These are phyloP conservation scores for Psylliodes chrysocephalus DNA, from an alignment of 2,888 invertebrate genomes.

Conservation along the genomic window DNA sequence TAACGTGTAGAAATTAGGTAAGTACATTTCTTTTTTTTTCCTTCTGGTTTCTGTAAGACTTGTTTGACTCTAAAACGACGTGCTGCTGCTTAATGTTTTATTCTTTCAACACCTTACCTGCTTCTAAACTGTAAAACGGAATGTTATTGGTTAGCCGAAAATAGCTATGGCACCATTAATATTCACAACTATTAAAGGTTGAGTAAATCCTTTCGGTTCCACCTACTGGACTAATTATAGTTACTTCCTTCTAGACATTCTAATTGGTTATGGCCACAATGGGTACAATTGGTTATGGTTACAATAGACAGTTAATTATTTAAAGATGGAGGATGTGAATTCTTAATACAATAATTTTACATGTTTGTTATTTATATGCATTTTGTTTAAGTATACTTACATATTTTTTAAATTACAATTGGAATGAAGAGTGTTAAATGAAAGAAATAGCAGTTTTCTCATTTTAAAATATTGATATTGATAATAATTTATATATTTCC, in stretches of 20 bases:
- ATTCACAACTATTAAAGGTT: conserved; percentile 1
- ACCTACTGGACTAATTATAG: neutral
- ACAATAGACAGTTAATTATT: neutral
- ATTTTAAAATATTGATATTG: no score
- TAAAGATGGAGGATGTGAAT: no score
- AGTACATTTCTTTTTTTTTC: neutral
- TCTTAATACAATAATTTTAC: no score
- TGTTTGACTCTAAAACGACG: neutral
- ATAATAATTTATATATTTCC: no score
- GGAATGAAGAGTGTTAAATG: no score
- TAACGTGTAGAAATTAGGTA: no score
- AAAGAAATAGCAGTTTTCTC: no score
- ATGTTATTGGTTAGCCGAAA: conserved; percentile 16
- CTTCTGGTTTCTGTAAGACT: neutral
- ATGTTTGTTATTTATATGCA: no score
- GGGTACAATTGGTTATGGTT: neutral
- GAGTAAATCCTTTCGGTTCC: neutral
- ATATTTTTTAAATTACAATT: no score
- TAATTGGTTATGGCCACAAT: neutral
- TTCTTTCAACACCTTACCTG: conserved; percentile 24
- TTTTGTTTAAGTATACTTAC: no score
- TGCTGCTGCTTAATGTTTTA: conserved; percentile 19
- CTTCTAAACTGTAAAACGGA: conserved; percentile 3
- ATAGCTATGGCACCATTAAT: conserved; percentile 20
- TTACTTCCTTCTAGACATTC: neutral